Percentiles rank a stretch among this genome's conserved stretches.
These are phyloP conservation scores for Idaea biselata DNA, from an alignment of 2,888 invertebrate genomes.

Conservation along the genomic window DNA sequence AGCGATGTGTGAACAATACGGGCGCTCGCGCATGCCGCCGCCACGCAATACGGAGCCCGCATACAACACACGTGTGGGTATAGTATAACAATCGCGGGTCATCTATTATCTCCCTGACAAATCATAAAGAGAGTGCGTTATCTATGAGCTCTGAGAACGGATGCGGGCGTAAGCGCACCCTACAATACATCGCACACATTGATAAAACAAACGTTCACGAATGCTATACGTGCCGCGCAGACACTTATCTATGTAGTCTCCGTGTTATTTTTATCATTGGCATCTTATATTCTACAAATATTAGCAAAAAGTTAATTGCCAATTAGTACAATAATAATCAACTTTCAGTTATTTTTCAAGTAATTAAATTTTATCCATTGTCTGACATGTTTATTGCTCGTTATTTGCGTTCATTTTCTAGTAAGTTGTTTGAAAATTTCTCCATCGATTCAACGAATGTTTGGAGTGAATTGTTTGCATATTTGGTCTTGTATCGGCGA, in stretches of 20 bases:
- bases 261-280: slow-evolving; percentile 7
- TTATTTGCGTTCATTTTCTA: neutral
- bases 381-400: neutral
- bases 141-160: slow-evolving; percentile 31
- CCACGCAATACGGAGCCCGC: slow-evolving; percentile 34
- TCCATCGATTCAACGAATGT: slow-evolving; percentile 1
- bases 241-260: neutral
- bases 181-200: slow-evolving; percentile 29
- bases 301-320: slow-evolving; percentile 4
- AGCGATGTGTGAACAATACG: slow-evolving; percentile 64
- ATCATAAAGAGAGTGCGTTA: slow-evolving; percentile 28
- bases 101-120: slow-evolving; percentile 19
- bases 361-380: neutral
- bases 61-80: slow-evolving; percentile 37
- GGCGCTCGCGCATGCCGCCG: slow-evolving; percentile 35
- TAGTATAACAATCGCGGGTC: slow-evolving; percentile 26
- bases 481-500: slow-evolving; percentile 12
- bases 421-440: neutral
- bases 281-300: slow-evolving; percentile 1
- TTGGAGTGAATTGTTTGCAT: slow-evolving; percentile 9
- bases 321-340: neutral
- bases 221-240: slow-evolving; percentile 42
- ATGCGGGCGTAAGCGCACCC: slow-evolving; percentile 36
- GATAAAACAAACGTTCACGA: slow-evolving; percentile 48
- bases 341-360: neutral